Percentiles rank a stretch among this genome's conserved stretches.
Evolutionary conservation across 2,888 invertebrate genomes (phyloP).

Genomic region (Bugula neritina): DNA sequence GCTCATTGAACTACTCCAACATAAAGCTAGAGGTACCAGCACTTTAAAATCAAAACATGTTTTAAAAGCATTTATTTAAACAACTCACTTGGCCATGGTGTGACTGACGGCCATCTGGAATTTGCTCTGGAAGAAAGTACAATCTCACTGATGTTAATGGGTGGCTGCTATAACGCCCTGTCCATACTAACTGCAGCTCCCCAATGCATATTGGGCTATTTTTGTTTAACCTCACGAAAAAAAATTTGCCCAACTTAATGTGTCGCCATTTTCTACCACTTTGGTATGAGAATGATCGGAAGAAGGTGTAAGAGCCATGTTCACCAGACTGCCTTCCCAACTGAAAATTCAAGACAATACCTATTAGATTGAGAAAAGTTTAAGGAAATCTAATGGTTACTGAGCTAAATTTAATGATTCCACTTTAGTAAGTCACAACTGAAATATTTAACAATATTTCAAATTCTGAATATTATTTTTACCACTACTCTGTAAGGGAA

Average conservation of each 20-base stretch:
- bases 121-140: constrained; percentile 86
- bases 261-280: constrained; percentile 58
- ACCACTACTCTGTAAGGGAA: too few relatives aligned
- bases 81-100: constrained; percentile 65
- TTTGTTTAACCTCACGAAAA: constrained; percentile 81
- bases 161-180: constrained; percentile 73
- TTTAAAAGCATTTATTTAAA: too few relatives aligned
- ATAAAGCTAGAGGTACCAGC: too few relatives aligned
- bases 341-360: constrained; percentile 59
- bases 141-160: constrained; percentile 75
- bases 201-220: constrained; percentile 77
- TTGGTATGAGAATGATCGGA: constrained; percentile 71
- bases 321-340: constrained; percentile 78
- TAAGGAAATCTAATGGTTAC: too few relatives aligned
- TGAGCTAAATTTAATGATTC: too few relatives aligned
- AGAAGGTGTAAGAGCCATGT: constrained; percentile 84
- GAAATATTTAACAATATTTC: too few relatives aligned
- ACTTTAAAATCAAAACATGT: too few relatives aligned
- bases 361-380: too few relatives aligned
- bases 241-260: constrained; percentile 77
- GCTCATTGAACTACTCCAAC: too few relatives aligned
- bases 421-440: too few relatives aligned
- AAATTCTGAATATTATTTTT: too few relatives aligned
- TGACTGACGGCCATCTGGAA: constrained; percentile 70
- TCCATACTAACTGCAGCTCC: constrained; percentile 83